phyloP scores from a whole-genome alignment of 2,113 vertebrate genomes.

The Meleagris gallopavo region DNA sequence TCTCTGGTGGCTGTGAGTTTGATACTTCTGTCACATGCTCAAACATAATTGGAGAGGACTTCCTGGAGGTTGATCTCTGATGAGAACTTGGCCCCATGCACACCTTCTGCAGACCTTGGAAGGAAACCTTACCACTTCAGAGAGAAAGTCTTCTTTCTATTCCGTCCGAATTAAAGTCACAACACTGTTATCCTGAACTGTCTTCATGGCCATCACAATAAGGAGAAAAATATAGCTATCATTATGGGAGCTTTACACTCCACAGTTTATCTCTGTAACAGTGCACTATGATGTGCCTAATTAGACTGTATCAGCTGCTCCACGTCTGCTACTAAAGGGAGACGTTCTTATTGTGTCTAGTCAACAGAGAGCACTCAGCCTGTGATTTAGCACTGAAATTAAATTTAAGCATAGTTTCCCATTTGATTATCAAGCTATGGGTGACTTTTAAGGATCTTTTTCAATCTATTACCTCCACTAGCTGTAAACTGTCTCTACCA shows the following conservation, averaged over 20 bases:
- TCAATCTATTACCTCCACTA: background rate
- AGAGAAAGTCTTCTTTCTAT: background rate
- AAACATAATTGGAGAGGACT: background rate
- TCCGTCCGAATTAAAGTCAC: background rate
- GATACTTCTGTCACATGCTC: background rate
- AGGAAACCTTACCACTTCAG: background rate
- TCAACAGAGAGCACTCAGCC: conserved; percentile 56
- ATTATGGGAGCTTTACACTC: conserved; percentile 64
- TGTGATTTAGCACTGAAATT: conserved; percentile 73
- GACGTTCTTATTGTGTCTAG: conserved; percentile 60
- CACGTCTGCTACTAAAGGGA: conserved; percentile 44
- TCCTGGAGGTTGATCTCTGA: background rate
- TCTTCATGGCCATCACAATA: conserved; percentile 52
- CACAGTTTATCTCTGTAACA: conserved; percentile 70
- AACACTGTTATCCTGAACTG: conserved; percentile 43
- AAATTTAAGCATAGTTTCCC: conserved; percentile 68
- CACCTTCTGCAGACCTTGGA: background rate
- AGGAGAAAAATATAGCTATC: conserved; percentile 72
- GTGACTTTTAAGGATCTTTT: conserved; percentile 53
- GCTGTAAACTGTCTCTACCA: background rate
- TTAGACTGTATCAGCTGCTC: conserved; percentile 67
- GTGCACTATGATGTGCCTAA: conserved; percentile 70
- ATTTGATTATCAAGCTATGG: conserved; percentile 60
- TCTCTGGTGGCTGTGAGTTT: background rate
- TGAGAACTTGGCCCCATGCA: background rate